Base-by-base conservation (phyloP, 2,888 invertebrate species). In the Diplazon laetatorius region DNA sequence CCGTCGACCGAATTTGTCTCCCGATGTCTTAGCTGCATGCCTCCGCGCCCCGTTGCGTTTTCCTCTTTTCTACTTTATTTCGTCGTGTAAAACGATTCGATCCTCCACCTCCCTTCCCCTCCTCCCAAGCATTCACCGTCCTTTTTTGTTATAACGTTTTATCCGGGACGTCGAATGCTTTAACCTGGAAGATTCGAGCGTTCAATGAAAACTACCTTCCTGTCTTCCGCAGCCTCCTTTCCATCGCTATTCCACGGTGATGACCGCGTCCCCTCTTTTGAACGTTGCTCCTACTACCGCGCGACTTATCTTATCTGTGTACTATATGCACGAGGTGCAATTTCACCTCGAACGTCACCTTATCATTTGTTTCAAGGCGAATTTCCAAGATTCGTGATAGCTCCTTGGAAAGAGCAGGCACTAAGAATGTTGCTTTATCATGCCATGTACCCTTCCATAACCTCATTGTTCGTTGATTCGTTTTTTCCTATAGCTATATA, bases 301-400 rank as follows among this genome's bases (percentile, higher is more conserved):
- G 81, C 81, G 81, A 84, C 85, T 86, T 87, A 86, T 87, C 87
- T 83, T 79, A 86, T 87, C 87, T 83, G 78, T 80, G 72, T 71
- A 72, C 82, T 85, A 85, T 85, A 85, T 86, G 85, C 85, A 76
- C 72, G 80, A 82, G 76, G 76, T 80, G 72, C 74, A 76, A 79
- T 82, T 77, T 80, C 65, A 57, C 62, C 65, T 55, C 65, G 74
- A 74, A 52, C 55, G 70, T 76, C 57, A 72, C 62, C 72, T 57
- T 42, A 76, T 79, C 82, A 76, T 82, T 82, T 80, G 77, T 80
- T 80, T 68, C 60, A 16, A 50, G 63, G 63, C 48, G 57, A 72
- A 66, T 20, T 62, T 59, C 30, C 48, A n/a, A 30, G 35, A 25
- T n/a, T 50, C 30, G 75, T 65, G 81, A 80, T 78, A 80, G 78